phyloP scores from a whole-genome alignment of 2,888 invertebrate species.

The Ommatoiulus sabulosus region DNA sequence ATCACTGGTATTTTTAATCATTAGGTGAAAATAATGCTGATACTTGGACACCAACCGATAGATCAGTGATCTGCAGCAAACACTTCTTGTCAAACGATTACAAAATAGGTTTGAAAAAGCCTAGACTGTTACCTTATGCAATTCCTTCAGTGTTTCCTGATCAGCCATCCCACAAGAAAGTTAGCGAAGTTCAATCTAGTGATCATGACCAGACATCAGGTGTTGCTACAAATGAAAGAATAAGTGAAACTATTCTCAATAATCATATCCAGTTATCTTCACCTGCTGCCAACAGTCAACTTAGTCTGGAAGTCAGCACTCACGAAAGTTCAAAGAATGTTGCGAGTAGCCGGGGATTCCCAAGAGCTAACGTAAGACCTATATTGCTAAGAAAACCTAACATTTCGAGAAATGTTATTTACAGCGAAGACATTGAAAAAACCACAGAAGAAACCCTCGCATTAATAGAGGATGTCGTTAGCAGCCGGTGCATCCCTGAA shows the following conservation, averaged over 20 bases:
- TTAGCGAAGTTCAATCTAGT: not conserved
- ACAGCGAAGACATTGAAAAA: no score
- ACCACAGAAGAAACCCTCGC: not conserved
- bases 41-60: not conserved
- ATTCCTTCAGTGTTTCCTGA: constrained; percentile 4
- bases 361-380: not conserved
- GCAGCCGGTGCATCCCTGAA: not conserved
- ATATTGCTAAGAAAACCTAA: not conserved
- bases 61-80: not conserved
- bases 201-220: not conserved
- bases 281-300: not conserved
- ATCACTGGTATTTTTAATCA: not conserved
- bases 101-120: not conserved
- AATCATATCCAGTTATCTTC: no score
- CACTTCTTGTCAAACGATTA: not conserved
- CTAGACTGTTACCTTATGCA: not conserved
- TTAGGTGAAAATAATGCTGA: not conserved
- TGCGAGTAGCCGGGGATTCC: no score
- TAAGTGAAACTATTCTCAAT: not conserved
- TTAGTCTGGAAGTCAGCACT: not conserved
- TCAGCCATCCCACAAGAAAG: not conserved
- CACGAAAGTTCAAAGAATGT: not conserved
- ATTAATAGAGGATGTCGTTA: not conserved
- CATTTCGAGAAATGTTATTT: not conserved
- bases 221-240: not conserved